Percentiles rank a stretch among this genome's conserved stretches.
phyloP scores from a whole-genome alignment of 2,113 vertebrate genomes.

The Entosphenus tridentatus region DNA sequence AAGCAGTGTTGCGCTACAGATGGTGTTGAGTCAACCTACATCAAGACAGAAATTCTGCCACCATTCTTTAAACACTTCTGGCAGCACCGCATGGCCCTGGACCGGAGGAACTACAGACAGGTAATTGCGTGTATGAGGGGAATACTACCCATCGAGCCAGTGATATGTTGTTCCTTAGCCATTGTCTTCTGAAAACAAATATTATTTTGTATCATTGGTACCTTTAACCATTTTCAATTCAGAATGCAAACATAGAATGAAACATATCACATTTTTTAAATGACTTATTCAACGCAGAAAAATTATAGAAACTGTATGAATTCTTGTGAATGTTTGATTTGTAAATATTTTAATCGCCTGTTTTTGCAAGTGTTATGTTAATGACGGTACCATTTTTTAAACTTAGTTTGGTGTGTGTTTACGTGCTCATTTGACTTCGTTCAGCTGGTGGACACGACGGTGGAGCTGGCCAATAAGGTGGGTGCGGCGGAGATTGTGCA shows the following conservation, averaged over 20 bases:
- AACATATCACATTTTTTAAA: not conserved
- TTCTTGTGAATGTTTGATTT: not conserved
- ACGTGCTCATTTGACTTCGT: too few species aligned
- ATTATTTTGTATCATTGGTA: too few species aligned
- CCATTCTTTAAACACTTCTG: conserved; percentile 99
- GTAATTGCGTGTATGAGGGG: conserved; percentile 19
- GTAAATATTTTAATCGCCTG: not conserved
- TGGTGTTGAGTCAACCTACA: conserved; percentile 96
- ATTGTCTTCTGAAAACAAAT: too few species aligned
- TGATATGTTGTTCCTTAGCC: too few species aligned
- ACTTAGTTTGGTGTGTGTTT: too few species aligned
- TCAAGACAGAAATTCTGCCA: conserved; percentile 93
- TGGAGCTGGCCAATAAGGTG: conserved; percentile 95
- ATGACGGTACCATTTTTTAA: not conserved
- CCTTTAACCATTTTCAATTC: not conserved
- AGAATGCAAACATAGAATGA: not conserved
- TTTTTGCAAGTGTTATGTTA: not conserved
- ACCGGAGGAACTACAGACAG: conserved; percentile 96
- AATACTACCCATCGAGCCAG: too few species aligned
- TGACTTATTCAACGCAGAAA: not conserved
- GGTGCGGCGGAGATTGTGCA: conserved; percentile 96
- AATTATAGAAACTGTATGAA: not conserved
- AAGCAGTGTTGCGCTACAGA: conserved; percentile 96
- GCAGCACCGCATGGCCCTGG: conserved; percentile 96
- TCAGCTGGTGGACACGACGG: conserved; percentile 89